Conservation (phyloP, 2,797 vertebrate species). For the Buphagus erythrorhynchus region DNA sequence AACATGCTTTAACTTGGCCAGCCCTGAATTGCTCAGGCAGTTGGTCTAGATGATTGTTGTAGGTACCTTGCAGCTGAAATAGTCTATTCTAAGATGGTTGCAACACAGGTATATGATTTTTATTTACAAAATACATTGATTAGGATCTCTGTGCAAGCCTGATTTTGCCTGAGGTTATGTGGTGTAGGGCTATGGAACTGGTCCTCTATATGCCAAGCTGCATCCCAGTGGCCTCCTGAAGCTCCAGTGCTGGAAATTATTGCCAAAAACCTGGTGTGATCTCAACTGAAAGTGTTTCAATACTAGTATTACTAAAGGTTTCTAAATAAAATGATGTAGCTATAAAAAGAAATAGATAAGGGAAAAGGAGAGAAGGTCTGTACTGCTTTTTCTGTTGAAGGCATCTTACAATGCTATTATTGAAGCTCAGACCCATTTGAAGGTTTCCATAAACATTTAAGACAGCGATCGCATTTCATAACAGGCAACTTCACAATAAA, state of each 20-base stretch:
- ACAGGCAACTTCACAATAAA: neutral
- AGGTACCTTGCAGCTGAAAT: neutral
- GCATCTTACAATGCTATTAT: neutral
- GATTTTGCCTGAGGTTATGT: neutral
- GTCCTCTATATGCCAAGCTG: neutral
- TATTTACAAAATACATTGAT: neutral
- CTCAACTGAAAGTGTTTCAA: neutral
- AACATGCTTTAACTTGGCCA: neutral
- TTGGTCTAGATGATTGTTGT: neutral
- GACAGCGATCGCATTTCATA: neutral
- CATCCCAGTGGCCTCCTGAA: neutral
- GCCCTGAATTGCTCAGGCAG: neutral
- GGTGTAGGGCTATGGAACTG: neutral
- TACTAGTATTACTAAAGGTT: neutral
- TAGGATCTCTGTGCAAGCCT: neutral
- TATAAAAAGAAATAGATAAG: neutral
- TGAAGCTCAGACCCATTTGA: neutral
- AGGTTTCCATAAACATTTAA: neutral
- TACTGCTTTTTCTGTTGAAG: neutral
- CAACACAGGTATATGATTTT: neutral
- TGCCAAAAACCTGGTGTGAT: neutral
- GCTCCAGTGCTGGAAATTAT: neutral
- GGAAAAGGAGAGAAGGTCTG: neutral
- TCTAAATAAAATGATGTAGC: neutral
- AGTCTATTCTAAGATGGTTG: neutral